Percentiles rank a stretch among this genome's conserved stretches.
Evolutionary conservation across 2,888 invertebrate species (phyloP).

Genomic region (Parochlus steinenii): DNA sequence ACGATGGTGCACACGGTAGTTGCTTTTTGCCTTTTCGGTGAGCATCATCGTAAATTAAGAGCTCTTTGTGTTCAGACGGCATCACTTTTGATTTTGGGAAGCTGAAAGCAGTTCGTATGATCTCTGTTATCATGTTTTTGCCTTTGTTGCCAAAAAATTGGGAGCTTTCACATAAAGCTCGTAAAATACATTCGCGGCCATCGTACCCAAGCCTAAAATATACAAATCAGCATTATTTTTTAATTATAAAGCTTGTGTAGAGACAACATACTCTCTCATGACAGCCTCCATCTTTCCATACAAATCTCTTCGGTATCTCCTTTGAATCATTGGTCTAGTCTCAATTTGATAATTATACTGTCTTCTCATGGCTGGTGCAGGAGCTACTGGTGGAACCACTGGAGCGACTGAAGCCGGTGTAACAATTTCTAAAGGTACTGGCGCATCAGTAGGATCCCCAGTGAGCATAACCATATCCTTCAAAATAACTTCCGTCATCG

Average conservation of each 20-base stretch:
- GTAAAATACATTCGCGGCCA: constrained; percentile 51
- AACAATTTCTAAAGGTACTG: too few relatives aligned
- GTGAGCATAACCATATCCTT: constrained; percentile 20
- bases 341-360: constrained; percentile 19
- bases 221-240: neutral
- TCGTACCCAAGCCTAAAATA: constrained; percentile 53
- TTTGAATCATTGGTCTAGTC: constrained; percentile 32
- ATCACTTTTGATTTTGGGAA: constrained; percentile 45
- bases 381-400: constrained; percentile 31
- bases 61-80: constrained; percentile 44
- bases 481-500: constrained; percentile 29
- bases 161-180: constrained; percentile 56
- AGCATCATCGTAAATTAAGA: constrained; percentile 48
- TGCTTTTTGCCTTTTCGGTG: constrained; percentile 33
- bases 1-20: constrained; percentile 36
- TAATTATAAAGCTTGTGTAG: neutral
- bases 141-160: constrained; percentile 43
- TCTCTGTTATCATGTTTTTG: constrained; percentile 45
- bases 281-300: constrained; percentile 50
- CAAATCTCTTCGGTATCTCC: constrained; percentile 47
- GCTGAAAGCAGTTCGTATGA: constrained; percentile 42
- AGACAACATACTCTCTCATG: constrained; percentile 45
- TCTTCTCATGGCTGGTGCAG: constrained; percentile 30
- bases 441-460: neutral
- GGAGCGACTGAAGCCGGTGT: constrained; percentile 15